Percentiles rank a stretch among this genome's conserved stretches.
Conservation (phyloP, 2,888 invertebrate species). For the Gari tellinella region DNA sequence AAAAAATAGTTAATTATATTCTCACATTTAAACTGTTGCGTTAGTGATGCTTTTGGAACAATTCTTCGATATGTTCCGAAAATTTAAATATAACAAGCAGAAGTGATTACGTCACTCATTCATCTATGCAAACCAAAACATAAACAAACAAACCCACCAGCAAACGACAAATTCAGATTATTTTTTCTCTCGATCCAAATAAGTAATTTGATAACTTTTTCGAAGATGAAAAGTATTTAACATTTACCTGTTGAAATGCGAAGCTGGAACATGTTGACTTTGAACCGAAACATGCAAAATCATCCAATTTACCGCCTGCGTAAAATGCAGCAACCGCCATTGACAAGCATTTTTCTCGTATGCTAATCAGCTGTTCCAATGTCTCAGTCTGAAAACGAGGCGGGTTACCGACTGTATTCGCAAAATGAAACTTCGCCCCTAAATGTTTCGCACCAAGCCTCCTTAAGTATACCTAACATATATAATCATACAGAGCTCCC, state of each 20-base stretch:
- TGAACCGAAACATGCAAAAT: constrained; percentile 3
- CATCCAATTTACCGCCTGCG: constrained; percentile 27
- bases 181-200: neutral
- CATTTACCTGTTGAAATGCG: too few species aligned
- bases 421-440: too few species aligned
- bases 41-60: too few species aligned
- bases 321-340: constrained; percentile 43
- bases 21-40: too few species aligned
- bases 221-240: too few species aligned
- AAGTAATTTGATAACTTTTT: too few species aligned
- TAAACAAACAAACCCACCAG: constrained; percentile 52
- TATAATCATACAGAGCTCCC: too few species aligned
- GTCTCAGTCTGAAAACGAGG: constrained; percentile 34
- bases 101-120: constrained; percentile 43
- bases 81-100: neutral
- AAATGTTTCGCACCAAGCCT: too few species aligned
- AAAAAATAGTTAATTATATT: too few species aligned
- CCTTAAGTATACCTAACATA: too few species aligned
- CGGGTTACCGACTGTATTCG: neutral
- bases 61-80: too few species aligned
- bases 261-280: too few species aligned
- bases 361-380: constrained; percentile 70
- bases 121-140: constrained; percentile 51
- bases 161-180: constrained; percentile 38
- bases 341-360: constrained; percentile 63